These are phyloP conservation scores for Platysteira castanea DNA, from an alignment of 2,113 vertebrate species.

Conservation along the genomic window DNA sequence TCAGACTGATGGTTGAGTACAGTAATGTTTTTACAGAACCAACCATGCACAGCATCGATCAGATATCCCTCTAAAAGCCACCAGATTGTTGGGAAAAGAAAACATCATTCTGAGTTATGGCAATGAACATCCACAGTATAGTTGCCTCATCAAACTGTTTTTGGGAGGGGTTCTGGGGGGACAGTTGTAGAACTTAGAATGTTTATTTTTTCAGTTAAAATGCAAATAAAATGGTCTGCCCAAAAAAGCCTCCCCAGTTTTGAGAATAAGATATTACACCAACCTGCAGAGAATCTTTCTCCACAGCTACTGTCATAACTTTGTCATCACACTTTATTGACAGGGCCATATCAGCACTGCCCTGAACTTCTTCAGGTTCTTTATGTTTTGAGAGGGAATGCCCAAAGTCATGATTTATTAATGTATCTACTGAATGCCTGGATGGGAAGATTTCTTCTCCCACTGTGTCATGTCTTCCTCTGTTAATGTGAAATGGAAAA, in stretches of 20 bases:
- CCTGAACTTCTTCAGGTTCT: constrained; percentile 80
- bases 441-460: constrained; percentile 35
- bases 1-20: neutral
- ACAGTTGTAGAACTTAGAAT: neutral
- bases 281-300: constrained; percentile 89
- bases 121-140: neutral
- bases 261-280: constrained; percentile 14
- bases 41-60: neutral
- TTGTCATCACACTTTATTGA: constrained; percentile 83
- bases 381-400: constrained; percentile 55
- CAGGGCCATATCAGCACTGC: constrained; percentile 70
- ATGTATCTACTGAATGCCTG: constrained; percentile 43
- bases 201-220: neutral
- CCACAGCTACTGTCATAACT: constrained; percentile 86
- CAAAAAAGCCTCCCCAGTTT: neutral
- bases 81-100: neutral
- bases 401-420: constrained; percentile 49
- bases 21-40: neutral
- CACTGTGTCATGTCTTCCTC: constrained; percentile 47
- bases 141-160: neutral
- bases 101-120: neutral
- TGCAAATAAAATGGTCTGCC: neutral
- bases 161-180: neutral
- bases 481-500: constrained; percentile 78
- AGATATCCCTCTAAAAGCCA: neutral